Evolutionary conservation across 2,888 invertebrate genomes (phyloP).

Genomic region (Augochlorella aurata): DNA sequence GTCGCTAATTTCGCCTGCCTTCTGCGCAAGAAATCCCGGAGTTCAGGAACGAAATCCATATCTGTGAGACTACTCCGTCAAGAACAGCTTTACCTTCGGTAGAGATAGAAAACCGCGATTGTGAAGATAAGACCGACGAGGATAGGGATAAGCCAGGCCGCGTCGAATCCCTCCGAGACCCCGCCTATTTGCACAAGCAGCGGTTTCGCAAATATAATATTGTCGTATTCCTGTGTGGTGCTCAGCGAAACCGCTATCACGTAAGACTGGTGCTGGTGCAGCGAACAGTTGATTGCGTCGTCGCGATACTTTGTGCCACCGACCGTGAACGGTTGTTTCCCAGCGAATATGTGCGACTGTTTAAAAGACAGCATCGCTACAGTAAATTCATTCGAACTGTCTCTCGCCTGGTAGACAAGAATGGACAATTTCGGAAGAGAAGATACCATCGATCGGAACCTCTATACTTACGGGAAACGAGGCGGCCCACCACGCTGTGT

Average conservation of each 20-base stretch:
- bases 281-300: conserved; percentile 54
- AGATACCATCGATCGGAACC: no score
- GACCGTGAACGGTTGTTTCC: conserved; percentile 54
- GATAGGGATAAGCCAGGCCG: conserved; percentile 58
- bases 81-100: conserved; percentile 45
- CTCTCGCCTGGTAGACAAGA: no score
- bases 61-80: background rate
- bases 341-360: conserved; percentile 47
- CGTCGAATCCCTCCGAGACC: conserved; percentile 28
- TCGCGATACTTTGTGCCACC: conserved; percentile 60
- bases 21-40: background rate
- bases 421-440: no score
- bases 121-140: conserved; percentile 40
- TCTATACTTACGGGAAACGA: conserved; percentile 48
- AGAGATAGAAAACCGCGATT: conserved; percentile 27
- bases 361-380: background rate
- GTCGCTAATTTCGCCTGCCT: conserved; percentile 16
- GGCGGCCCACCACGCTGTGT: conserved; percentile 56
- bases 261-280: conserved; percentile 60
- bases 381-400: no score
- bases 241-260: conserved; percentile 52
- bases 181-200: conserved; percentile 51
- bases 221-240: conserved; percentile 5
- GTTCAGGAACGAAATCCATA: no score
- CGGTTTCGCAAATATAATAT: conserved; percentile 50